Evolutionary conservation across 2,797 vertebrate species (phyloP).

Genomic region (Thalassophryne amazonica): DNA sequence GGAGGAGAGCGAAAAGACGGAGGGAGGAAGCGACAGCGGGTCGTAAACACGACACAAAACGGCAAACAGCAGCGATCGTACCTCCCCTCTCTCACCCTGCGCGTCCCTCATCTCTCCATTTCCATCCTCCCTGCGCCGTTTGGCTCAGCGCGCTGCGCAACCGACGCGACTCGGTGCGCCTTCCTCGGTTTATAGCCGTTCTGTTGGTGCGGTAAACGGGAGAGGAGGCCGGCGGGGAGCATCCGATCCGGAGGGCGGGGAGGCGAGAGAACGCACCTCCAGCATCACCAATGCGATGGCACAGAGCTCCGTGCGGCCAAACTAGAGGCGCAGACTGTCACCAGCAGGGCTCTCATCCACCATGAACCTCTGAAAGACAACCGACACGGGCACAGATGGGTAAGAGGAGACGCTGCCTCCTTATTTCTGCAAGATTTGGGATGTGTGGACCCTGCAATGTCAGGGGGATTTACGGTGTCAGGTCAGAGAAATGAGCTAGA

Average conservation of each 20-base stretch:
- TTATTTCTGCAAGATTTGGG: background rate
- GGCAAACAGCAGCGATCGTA: constrained; percentile 37
- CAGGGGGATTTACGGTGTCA: too few species aligned
- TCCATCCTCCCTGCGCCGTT: constrained; percentile 35
- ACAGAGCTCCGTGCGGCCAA: constrained; percentile 30
- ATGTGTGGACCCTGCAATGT: too few species aligned
- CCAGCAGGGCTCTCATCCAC: constrained; percentile 44
- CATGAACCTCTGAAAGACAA: constrained; percentile 65
- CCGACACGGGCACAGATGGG: constrained; percentile 67
- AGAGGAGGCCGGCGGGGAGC: too few species aligned
- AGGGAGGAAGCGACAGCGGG: constrained; percentile 45
- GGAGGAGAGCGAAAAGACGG: constrained; percentile 1
- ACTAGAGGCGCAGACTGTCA: constrained; percentile 20
- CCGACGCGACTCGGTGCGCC: background rate
- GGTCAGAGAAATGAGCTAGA: too few species aligned
- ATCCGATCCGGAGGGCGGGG: constrained; percentile 2
- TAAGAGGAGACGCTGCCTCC: constrained; percentile 42
- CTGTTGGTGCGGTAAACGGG: too few species aligned
- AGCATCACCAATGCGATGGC: constrained; percentile 54
- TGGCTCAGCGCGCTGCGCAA: constrained; percentile 1
- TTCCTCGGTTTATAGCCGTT: too few species aligned
- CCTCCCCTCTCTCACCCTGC: constrained; percentile 13
- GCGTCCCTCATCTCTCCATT: constrained; percentile 41
- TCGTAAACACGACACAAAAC: constrained; percentile 63
- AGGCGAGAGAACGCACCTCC: constrained; percentile 11